Conservation (phyloP, 1,140 invertebrate genomes). For the Saccostrea glomerata region DNA sequence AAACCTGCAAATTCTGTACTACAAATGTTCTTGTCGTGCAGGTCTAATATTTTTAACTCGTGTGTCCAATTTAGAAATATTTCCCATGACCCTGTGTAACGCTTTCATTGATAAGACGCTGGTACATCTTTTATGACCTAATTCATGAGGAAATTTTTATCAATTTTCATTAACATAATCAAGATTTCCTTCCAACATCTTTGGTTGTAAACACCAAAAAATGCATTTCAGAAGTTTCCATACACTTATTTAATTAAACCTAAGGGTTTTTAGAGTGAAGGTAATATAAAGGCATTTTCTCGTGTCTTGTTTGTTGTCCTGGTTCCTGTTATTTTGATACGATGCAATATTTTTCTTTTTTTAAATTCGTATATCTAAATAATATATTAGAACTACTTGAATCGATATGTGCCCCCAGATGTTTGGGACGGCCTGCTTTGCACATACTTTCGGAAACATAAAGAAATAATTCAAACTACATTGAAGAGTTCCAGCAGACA, state of each 20-base stretch:
- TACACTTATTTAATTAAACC: no score
- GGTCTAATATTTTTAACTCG: constrained; percentile 25
- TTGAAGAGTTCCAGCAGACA: constrained; percentile 23
- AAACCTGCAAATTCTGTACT: background rate
- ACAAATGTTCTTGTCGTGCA: constrained; percentile 22
- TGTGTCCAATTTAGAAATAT: constrained; percentile 25
- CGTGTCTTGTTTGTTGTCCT: no score
- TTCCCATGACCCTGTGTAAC: constrained; percentile 25
- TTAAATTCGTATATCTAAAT: no score
- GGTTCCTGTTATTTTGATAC: no score
- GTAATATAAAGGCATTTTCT: no score
- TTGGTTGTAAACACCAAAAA: no score
- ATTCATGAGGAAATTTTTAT: constrained; percentile 15
- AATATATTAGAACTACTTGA: background rate
- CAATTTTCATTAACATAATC: background rate
- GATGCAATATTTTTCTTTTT: no score
- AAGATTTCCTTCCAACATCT: background rate
- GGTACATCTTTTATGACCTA: constrained; percentile 3
- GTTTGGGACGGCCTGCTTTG: background rate
- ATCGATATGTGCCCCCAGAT: background rate
- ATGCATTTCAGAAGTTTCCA: no score
- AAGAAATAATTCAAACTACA: background rate
- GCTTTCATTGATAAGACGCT: constrained; percentile 24
- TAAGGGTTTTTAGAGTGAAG: no score
- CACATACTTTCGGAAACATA: background rate